Evolutionary conservation across 1,140 invertebrate genomes (phyloP).

Genomic region (Stegodyphus mimosarum): DNA sequence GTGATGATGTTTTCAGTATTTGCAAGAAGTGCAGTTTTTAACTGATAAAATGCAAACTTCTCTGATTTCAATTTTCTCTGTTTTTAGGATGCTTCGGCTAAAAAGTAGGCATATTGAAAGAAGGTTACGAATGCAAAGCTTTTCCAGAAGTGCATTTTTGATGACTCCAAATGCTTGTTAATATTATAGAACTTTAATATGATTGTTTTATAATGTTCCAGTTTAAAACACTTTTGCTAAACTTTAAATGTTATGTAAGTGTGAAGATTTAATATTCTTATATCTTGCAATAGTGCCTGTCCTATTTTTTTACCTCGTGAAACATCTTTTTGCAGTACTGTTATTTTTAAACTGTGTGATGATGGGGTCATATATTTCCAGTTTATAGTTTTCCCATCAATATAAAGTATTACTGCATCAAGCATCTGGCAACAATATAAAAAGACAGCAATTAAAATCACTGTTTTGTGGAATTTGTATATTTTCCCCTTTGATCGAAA

Average conservation of each 20-base stretch:
- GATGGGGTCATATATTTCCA: neutral
- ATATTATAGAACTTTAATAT: slow-evolving; percentile 39
- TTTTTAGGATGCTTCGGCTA: slow-evolving; percentile 57
- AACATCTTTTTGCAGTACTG: neutral
- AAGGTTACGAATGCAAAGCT: neutral
- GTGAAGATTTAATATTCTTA: slow-evolving; percentile 48
- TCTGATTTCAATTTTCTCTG: neutral
- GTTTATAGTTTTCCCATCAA: neutral
- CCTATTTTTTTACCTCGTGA: slow-evolving; percentile 26
- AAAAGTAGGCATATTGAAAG: slow-evolving; percentile 42
- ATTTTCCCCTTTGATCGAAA: neutral
- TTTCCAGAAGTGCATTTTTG: slow-evolving; percentile 55
- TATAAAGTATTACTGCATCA: neutral
- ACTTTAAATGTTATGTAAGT: slow-evolving; percentile 31
- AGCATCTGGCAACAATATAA: neutral
- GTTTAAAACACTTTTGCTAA: slow-evolving; percentile 36
- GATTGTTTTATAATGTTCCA: slow-evolving; percentile 53
- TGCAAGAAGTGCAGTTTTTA: too few relatives aligned
- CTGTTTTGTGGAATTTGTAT: neutral
- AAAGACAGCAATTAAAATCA: neutral
- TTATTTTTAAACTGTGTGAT: neutral
- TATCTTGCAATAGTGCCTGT: slow-evolving; percentile 50
- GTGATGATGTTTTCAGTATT: too few relatives aligned
- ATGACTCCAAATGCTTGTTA: slow-evolving; percentile 29
- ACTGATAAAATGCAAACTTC: too few relatives aligned